Conservation (phyloP, 2,888 invertebrate genomes). For the Prostheceraeus crozeri region DNA sequence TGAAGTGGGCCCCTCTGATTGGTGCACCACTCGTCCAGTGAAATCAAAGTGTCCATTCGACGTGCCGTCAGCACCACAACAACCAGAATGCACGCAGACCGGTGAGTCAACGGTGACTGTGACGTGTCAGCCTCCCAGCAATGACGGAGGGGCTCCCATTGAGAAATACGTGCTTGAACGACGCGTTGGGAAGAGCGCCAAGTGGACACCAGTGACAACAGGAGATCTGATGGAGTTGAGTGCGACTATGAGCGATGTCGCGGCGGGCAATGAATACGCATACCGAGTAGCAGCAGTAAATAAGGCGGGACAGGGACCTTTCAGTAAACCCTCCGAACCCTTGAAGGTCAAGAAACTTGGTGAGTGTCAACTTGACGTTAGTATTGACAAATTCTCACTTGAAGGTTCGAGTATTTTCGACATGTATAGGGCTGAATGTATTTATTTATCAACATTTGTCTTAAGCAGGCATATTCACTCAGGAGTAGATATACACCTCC, state of each 20-base stretch:
- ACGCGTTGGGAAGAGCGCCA: conserved; percentile 23
- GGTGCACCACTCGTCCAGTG: too few species aligned
- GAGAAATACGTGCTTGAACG: conserved; percentile 68
- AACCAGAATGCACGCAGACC: too few species aligned
- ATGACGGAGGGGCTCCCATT: conserved; percentile 72
- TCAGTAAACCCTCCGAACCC: conserved; percentile 42
- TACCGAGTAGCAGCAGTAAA: conserved; percentile 56
- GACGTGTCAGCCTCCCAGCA: conserved; percentile 73
- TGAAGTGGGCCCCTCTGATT: conserved; percentile 46
- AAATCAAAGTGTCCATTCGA: not conserved
- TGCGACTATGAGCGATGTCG: not conserved
- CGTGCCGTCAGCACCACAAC: too few species aligned
- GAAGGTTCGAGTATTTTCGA: too few species aligned
- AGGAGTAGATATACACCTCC: too few species aligned
- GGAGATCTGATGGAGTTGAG: not conserved
- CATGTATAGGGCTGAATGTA: too few species aligned
- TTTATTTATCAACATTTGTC: too few species aligned
- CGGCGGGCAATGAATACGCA: conserved; percentile 46
- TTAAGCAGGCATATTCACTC: too few species aligned
- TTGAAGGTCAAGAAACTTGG: too few species aligned
- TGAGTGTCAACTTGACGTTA: too few species aligned
- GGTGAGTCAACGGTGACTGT: conserved; percentile 68
- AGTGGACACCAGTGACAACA: conserved; percentile 12
- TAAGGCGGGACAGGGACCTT: conserved; percentile 49
- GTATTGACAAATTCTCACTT: too few species aligned